Percentiles rank a stretch among this genome's conserved stretches.
Conservation (phyloP, 2,797 vertebrate species). For the Takifugu ocellatus region DNA sequence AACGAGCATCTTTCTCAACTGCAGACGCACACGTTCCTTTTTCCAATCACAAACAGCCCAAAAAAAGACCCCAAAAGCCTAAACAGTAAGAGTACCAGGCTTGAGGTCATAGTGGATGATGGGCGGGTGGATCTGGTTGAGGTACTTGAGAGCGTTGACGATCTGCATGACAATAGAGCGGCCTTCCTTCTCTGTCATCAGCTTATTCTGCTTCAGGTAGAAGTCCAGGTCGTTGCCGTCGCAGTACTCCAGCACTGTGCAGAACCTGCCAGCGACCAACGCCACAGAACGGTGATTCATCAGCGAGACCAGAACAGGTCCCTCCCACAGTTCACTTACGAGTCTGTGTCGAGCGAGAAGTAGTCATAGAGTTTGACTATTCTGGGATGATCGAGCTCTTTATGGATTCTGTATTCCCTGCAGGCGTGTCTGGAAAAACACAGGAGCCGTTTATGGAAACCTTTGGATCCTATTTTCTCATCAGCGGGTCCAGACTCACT, state of each 20-base stretch:
- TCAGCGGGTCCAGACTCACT: constrained; percentile 71
- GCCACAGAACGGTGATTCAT: not conserved
- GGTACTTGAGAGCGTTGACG: constrained; percentile 98
- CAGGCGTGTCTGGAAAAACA: constrained; percentile 87
- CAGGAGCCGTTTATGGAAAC: not conserved
- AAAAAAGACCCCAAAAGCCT: not conserved
- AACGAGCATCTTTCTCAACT: too few species aligned
- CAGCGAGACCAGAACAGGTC: not conserved
- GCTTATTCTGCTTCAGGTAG: constrained; percentile 99
- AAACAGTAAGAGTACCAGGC: constrained; percentile 77
- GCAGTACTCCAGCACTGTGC: constrained; percentile 98
- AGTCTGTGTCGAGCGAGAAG: constrained; percentile 98
- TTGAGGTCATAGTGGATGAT: constrained; percentile 99
- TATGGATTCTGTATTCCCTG: constrained; percentile 99
- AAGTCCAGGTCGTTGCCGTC: constrained; percentile 99
- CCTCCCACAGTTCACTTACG: constrained; percentile 79
- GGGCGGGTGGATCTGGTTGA: constrained; percentile 98
- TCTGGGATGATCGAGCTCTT: constrained; percentile 98
- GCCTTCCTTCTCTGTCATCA: constrained; percentile 98
- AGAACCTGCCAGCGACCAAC: constrained; percentile 81
- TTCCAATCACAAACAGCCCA: too few species aligned
- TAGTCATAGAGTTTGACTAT: constrained; percentile 99
- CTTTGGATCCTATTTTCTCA: too few species aligned
- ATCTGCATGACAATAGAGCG: constrained; percentile 99
- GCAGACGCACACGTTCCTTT: too few species aligned